Evolutionary conservation across 92 coral and sea anemone genomes (phyloP).

Genomic region (Palythoa heliodiscus): DNA sequence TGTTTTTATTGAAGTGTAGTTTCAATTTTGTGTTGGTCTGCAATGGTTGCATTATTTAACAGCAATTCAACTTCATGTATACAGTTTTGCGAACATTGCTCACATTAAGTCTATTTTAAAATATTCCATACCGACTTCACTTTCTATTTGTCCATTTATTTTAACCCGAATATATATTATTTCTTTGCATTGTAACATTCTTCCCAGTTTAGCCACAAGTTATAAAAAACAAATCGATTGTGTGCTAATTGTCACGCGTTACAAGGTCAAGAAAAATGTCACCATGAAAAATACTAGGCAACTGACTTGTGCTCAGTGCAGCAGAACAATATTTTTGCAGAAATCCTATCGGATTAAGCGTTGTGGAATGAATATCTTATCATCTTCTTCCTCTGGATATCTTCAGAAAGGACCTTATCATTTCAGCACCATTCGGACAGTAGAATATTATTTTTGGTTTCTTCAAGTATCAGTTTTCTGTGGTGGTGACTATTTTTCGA

Average conservation of each 20-base stretch:
- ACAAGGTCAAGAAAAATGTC: slow-evolving; percentile 10
- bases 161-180: slow-evolving; percentile 25
- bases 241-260: slow-evolving; percentile 15
- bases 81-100: neutral
- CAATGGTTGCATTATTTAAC: slow-evolving; percentile 23
- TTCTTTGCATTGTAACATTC: slow-evolving; percentile 16
- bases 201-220: slow-evolving; percentile 32
- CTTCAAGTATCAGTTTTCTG: slow-evolving; percentile 38
- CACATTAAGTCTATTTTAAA: slow-evolving; percentile 22
- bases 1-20: slow-evolving; percentile 34
- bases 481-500: slow-evolving; percentile 44
- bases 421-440: slow-evolving; percentile 27
- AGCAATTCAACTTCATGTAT: slow-evolving; percentile 26
- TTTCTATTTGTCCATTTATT: slow-evolving; percentile 32
- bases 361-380: slow-evolving; percentile 29
- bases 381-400: slow-evolving; percentile 35
- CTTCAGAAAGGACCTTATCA: slow-evolving; percentile 35
- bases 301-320: slow-evolving; percentile 35
- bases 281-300: slow-evolving; percentile 6
- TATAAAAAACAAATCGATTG: neutral
- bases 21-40: slow-evolving; percentile 36
- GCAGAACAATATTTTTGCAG: slow-evolving; percentile 41
- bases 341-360: slow-evolving; percentile 13
- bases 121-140: slow-evolving; percentile 30
- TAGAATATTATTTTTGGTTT: slow-evolving; percentile 15